phyloP scores from a whole-genome alignment of 2,113 vertebrate genomes.

The Ophiodon elongatus region DNA sequence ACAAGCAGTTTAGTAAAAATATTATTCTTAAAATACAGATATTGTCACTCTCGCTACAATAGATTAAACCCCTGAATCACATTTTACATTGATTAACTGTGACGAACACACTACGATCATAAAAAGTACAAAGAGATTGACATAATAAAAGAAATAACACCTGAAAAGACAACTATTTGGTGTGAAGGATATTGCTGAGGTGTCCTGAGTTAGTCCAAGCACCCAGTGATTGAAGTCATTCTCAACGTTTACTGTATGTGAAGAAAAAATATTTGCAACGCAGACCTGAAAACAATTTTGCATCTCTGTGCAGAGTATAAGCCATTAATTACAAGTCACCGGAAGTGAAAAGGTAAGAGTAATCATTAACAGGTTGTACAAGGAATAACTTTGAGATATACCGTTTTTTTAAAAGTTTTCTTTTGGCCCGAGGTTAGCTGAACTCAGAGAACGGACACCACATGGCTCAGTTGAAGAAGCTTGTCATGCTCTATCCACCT shows the following conservation, averaged over 20 bases:
- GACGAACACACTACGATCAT: constrained; percentile 19
- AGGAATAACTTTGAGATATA: constrained; percentile 26
- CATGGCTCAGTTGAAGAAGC: constrained; percentile 54
- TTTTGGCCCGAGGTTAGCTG: constrained; percentile 41
- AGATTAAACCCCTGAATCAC: constrained; percentile 68
- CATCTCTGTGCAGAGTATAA: constrained; percentile 24
- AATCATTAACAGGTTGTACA: constrained; percentile 49
- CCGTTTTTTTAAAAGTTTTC: constrained; percentile 15
- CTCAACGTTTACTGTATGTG: constrained; percentile 16
- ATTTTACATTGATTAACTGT: constrained; percentile 57
- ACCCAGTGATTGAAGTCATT: constrained; percentile 54
- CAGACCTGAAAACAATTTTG: too few species aligned
- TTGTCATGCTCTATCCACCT: constrained; percentile 21
- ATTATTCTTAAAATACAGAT: constrained; percentile 61
- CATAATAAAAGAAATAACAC: constrained; percentile 2
- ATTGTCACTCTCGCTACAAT: constrained; percentile 39
- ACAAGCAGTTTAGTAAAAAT: constrained; percentile 66
- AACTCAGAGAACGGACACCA: constrained; percentile 20
- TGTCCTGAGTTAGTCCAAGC: constrained; percentile 69
- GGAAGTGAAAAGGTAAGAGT: constrained; percentile 15
- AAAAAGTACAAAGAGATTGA: constrained; percentile 22
- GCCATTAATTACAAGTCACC: background rate
- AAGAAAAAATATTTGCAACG: constrained; percentile 25
- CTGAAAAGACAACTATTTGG: constrained; percentile 44
- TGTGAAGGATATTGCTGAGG: constrained; percentile 62